Evolutionary conservation across 2,797 vertebrate genomes (phyloP).

Genomic region (Bovichtus variegatus): DNA sequence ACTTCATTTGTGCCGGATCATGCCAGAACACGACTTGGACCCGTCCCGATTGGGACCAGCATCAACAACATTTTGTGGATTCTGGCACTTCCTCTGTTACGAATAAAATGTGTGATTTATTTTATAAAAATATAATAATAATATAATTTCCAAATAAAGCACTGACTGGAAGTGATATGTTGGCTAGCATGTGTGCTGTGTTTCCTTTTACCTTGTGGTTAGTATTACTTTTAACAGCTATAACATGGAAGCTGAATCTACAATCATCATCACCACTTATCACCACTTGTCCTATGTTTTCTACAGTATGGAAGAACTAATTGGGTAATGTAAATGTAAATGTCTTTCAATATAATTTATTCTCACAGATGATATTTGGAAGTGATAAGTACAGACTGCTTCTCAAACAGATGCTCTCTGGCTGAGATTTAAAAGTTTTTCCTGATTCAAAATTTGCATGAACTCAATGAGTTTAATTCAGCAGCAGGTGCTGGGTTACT

Average conservation of each 20-base stretch:
- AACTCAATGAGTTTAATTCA: slow-evolving; percentile 3
- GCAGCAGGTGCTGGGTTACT: slow-evolving; percentile 39
- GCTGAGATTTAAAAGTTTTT: not conserved
- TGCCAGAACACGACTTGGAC: slow-evolving; percentile 30
- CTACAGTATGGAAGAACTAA: not conserved
- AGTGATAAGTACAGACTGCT: not conserved
- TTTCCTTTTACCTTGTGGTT: not conserved
- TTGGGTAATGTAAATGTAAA: not conserved
- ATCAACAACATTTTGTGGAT: slow-evolving; percentile 18
- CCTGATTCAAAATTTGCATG: slow-evolving; percentile 11
- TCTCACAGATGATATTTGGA: not conserved
- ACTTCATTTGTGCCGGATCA: not conserved
- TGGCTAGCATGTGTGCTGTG: not conserved
- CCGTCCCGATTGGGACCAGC: not conserved
- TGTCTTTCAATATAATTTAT: slow-evolving; percentile 22
- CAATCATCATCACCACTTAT: not conserved
- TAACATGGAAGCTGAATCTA: not conserved
- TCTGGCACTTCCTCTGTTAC: slow-evolving; percentile 30
- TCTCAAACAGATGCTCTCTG: slow-evolving; percentile 25
- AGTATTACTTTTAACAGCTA: not conserved
- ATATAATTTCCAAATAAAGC: slow-evolving; percentile 21
- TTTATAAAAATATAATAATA: slow-evolving; percentile 29
- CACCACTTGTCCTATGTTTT: not conserved
- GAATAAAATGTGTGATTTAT: slow-evolving; percentile 13
- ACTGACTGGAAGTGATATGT: not conserved